These are phyloP conservation scores for Cerastis rubricosa DNA, from an alignment of 2,888 invertebrate species.

Conservation along the genomic window DNA sequence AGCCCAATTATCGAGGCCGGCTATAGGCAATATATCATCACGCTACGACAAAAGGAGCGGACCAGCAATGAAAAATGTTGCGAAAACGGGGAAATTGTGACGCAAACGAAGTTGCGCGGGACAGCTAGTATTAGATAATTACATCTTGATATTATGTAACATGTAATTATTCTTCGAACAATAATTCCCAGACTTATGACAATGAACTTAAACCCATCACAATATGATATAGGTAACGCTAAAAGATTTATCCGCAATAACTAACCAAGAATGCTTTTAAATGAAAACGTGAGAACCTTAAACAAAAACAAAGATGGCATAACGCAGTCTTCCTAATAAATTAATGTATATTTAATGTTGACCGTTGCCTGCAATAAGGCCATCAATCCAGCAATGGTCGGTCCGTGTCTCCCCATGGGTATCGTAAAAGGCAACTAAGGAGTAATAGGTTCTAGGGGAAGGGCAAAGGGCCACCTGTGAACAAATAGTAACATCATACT, in stretches of 20 bases:
- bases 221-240: conserved; percentile 2
- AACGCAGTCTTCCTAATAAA: conserved; percentile 47
- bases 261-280: background rate
- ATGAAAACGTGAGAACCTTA: conserved; percentile 22
- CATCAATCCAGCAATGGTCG: conserved; percentile 56
- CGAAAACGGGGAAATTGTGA: too few relatives aligned
- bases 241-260: background rate
- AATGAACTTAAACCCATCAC: conserved; percentile 14
- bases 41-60: too few relatives aligned
- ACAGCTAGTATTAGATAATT: too few relatives aligned
- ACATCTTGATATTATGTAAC: too few relatives aligned
- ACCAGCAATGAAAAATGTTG: too few relatives aligned
- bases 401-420: conserved; percentile 50
- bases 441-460: conserved; percentile 54
- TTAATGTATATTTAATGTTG: conserved; percentile 63
- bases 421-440: conserved; percentile 61
- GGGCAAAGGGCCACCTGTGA: conserved; percentile 51
- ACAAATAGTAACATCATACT: conserved; percentile 58
- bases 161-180: background rate
- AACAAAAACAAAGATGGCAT: conserved; percentile 40
- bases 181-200: conserved; percentile 13
- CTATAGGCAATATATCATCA: too few relatives aligned
- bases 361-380: conserved; percentile 51
- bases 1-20: too few relatives aligned
- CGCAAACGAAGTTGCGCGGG: too few relatives aligned